These are phyloP conservation scores for Lacerta agilis DNA, from an alignment of 2,797 vertebrate species.

Conservation along the genomic window DNA sequence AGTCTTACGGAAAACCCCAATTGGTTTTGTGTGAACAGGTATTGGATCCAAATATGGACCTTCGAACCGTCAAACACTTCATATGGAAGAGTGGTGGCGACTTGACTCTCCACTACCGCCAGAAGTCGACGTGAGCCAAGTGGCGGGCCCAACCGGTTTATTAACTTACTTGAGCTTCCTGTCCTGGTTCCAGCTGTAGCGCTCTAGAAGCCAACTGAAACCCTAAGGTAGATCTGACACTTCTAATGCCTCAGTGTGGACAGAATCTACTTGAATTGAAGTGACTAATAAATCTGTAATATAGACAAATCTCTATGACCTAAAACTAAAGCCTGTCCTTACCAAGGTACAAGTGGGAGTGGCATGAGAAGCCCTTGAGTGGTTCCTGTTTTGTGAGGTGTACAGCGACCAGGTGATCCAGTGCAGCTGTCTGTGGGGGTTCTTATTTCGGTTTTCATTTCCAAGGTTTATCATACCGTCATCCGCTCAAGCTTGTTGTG, in stretches of 20 bases:
- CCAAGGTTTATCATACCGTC: slow-evolving; percentile 53
- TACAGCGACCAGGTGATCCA: slow-evolving; percentile 70
- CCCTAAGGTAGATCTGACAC: slow-evolving; percentile 73
- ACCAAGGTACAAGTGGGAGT: slow-evolving; percentile 54
- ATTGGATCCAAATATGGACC: slow-evolving; percentile 99
- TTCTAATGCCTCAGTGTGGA: slow-evolving; percentile 73
- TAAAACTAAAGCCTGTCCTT: slow-evolving; percentile 73
- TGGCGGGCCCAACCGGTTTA: not conserved
- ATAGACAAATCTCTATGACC: slow-evolving; percentile 75
- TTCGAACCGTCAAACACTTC: slow-evolving; percentile 99
- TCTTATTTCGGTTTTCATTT: slow-evolving; percentile 33
- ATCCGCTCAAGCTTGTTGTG: slow-evolving; percentile 70
- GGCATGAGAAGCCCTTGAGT: slow-evolving; percentile 59
- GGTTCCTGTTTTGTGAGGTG: slow-evolving; percentile 56
- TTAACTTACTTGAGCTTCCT: slow-evolving; percentile 63
- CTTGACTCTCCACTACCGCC: slow-evolving; percentile 97
- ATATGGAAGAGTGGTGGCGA: slow-evolving; percentile 99
- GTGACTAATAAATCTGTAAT: slow-evolving; percentile 79
- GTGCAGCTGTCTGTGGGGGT: slow-evolving; percentile 60
- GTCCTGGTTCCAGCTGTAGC: slow-evolving; percentile 76
- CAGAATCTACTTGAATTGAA: slow-evolving; percentile 69
- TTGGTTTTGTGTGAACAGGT: slow-evolving; percentile 78
- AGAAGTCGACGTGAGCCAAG: slow-evolving; percentile 94
- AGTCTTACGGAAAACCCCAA: not conserved
- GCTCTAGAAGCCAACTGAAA: slow-evolving; percentile 80